phyloP scores from a whole-genome alignment of 2,888 invertebrate genomes.

The Escarpia spicata region DNA sequence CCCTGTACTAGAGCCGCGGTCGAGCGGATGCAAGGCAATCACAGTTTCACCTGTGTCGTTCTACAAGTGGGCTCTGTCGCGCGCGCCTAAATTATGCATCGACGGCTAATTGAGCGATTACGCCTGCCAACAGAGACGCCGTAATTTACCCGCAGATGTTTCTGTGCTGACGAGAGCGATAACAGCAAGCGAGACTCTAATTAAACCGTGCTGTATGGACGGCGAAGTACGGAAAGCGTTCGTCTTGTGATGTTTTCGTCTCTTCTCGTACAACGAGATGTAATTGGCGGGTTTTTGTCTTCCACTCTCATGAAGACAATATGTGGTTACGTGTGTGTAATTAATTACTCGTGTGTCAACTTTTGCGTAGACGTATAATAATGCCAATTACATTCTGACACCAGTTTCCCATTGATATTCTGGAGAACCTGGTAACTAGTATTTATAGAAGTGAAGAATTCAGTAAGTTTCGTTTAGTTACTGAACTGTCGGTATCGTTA shows the following conservation, averaged over 20 bases:
- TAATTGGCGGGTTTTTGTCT: neutral
- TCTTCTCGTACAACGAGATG: neutral
- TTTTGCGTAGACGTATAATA: neutral
- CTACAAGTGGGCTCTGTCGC: slow-evolving; percentile 9
- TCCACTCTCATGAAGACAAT: neutral
- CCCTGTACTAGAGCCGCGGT: neutral
- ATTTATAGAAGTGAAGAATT: neutral
- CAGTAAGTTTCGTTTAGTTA: neutral
- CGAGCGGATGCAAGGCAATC: neutral
- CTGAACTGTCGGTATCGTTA: neutral
- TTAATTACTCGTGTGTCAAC: neutral
- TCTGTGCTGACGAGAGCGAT: slow-evolving; percentile 7
- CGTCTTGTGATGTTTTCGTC: neutral
- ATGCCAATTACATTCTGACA: neutral
- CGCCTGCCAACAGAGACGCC: neutral
- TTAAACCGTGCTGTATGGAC: slow-evolving; percentile 9
- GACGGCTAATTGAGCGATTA: slow-evolving; percentile 1
- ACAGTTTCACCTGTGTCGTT: neutral
- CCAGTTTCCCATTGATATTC: neutral
- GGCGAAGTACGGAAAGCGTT: neutral
- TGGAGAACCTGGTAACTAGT: neutral
- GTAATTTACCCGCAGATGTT: slow-evolving; percentile 12
- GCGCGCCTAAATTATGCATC: slow-evolving; percentile 16
- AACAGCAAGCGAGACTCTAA: neutral
- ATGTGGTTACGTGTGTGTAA: neutral